Evolutionary conservation across 1,140 invertebrate species (phyloP), one percentile per base, ranked within the genome.

Genomic region (Lethocerus indicus): DNA sequence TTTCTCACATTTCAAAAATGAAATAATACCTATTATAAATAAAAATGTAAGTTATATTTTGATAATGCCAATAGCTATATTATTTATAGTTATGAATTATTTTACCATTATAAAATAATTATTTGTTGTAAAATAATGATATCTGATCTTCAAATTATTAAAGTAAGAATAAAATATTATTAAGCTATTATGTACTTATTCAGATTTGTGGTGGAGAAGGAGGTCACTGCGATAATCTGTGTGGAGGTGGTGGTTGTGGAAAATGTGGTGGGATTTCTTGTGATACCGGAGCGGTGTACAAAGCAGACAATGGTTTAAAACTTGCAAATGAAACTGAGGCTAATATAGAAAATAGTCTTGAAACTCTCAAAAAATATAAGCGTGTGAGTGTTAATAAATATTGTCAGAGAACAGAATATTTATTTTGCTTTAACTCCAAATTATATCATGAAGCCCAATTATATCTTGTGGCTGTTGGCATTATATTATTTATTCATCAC

Each of bases 161-260:
- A 40, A 9, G 7, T 18, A 40, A 7, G 7, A 7, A 12, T 7
- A 18, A n/a, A 40, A 7, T 12, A 12, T 40, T 40, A 6, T 18
- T 7, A 40, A 40, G 7, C 13, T 18, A 18, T 40, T 28, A 13
- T n/a, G 52, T 46, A 39, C 37, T 60, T 59, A 54, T 58, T 7
- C 69, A 85, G 65, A 85, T 98, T 63, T 97, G 93, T 67, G 91
- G 88, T 54, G 77, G 80, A 58, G 74, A 71, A 26, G 87, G 86
- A 23, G 78, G 87, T 58, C 81, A 81, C 32, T 97, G 93, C 64
- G 89, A 95, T 61, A 63, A 65, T 44, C 71, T 91, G 26, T 98
- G 93, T 68, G 93, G 93, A 27, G 93, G 93, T 18, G 92, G 89
- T 36, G 89, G 88, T 0, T 98, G 93, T 67, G 81, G 76, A 25